Evolutionary conservation across 2,888 invertebrate species (phyloP).

Genomic region (Euzophera pinguis): DNA sequence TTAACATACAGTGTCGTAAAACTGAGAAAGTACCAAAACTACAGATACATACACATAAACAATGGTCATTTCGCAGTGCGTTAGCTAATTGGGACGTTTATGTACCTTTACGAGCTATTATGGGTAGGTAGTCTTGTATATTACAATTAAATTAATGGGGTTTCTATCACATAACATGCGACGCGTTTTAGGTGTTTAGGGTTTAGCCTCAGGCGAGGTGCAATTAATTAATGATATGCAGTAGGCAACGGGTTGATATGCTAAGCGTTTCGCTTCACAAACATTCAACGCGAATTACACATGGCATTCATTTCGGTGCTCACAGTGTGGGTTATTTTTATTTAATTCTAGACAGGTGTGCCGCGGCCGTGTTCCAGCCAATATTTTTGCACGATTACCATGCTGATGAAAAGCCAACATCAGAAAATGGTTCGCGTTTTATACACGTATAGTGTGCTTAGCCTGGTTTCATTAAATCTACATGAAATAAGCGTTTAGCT

Average conservation of each 20-base stretch:
- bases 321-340: conserved; percentile 69
- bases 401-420: conserved; percentile 78
- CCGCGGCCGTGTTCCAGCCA: conserved; percentile 55
- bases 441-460: conserved; percentile 30
- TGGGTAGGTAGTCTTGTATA: conserved; percentile 16
- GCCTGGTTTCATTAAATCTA: conserved; percentile 51
- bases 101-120: conserved; percentile 34
- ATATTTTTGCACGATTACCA: conserved; percentile 78
- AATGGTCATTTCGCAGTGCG: conserved; percentile 58
- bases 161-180: conserved; percentile 25
- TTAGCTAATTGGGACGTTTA: conserved; percentile 63
- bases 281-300: conserved; percentile 57
- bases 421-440: conserved; percentile 45
- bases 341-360: conserved; percentile 75
- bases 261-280: conserved; percentile 49
- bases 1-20: conserved; percentile 71
- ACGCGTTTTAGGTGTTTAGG: neutral
- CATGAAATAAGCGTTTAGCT: conserved; percentile 31
- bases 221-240: conserved; percentile 11
- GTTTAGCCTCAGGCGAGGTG: neutral
- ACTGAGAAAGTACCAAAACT: conserved; percentile 56
- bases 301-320: conserved; percentile 56
- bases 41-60: conserved; percentile 46
- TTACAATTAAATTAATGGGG: conserved; percentile 41
- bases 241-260: conserved; percentile 35